Evolutionary conservation across 2,888 invertebrate species (phyloP), one percentile per base, ranked within the genome.

Genomic region (Machimus rusticus): DNA sequence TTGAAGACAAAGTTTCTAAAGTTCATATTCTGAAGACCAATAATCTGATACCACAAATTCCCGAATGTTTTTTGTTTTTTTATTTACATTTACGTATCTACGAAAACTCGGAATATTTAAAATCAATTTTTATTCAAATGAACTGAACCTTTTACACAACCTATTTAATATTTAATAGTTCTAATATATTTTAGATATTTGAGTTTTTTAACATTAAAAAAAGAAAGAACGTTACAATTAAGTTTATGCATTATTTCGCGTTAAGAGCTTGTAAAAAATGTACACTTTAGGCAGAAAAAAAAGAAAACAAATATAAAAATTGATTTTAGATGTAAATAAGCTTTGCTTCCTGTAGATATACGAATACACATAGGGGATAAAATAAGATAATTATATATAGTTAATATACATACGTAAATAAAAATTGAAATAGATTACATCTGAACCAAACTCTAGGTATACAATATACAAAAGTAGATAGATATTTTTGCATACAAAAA

Each of bases 401-500:
- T 86, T 74, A 37, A 57, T 23, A 86, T 51, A 84, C 84, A 86
- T 51, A 84, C 84, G 74, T 74, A 74, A 88, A 88, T 57, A 84
- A 84, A 84, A 88, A 76, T 82, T 86, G 31, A 79, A 51, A 51
- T n/a, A 88, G 46, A 66, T 37, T 28, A 84, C 39, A 84, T 84
- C 82, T 84, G 74, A 85, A 74, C 85, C 85, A 79, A 87, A 86
- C 74, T 55, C 46, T 66, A 74, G 81, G 78, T 43, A 84, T 57
- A 84, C 39, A 86, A 78, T 81, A 86, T 86, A 87, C 23, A 76
- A 74, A 46, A 84, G 82, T 88, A 89, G 88, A 89, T 89, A 88
- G 88, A 89, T 88, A 88, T 88, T 88, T 88, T 88, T 88, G 88
- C 88, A 88, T 88, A 87, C 87, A 78, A 81, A 37, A 34, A n/a